A percentile compares a stretch with the other conserved stretches of the same genome.
phyloP scores from a whole-genome alignment of 2,797 vertebrate species.

The Gila robusta region DNA sequence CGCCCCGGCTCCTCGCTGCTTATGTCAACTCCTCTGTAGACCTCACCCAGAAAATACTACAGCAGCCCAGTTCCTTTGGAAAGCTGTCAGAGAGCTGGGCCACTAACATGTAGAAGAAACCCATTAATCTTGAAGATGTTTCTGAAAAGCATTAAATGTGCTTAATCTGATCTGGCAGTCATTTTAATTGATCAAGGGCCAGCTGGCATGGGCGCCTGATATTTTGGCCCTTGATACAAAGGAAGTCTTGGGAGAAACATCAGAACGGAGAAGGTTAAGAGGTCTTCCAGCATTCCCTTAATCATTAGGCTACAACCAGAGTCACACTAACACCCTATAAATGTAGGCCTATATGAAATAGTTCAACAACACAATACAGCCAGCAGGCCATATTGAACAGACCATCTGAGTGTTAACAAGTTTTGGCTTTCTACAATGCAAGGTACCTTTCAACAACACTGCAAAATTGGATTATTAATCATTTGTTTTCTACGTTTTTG shows the following conservation, averaged over 20 bases:
- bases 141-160: constrained; percentile 59
- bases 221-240: constrained; percentile 28
- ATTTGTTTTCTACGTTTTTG: not conserved
- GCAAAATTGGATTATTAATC: not conserved
- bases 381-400: not conserved
- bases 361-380: not conserved
- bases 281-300: constrained; percentile 2
- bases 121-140: constrained; percentile 45
- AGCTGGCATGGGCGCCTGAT: constrained; percentile 43
- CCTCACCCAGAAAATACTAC: constrained; percentile 58
- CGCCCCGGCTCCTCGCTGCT: constrained; percentile 47
- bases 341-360: not conserved
- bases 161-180: constrained; percentile 59
- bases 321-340: constrained; percentile 2
- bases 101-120: constrained; percentile 28
- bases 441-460: not conserved
- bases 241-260: constrained; percentile 23
- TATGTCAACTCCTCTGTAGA: constrained; percentile 50
- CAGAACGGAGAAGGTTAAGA: constrained; percentile 19
- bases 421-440: not conserved
- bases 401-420: not conserved
- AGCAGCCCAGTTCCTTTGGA: constrained; percentile 34
- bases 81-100: constrained; percentile 15
- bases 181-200: constrained; percentile 47
- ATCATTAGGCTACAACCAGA: constrained; percentile 14